Evolutionary conservation across 1,140 invertebrate genomes (phyloP), one percentile per base, ranked within the genome.

Genomic region (Idris sp.): DNA sequence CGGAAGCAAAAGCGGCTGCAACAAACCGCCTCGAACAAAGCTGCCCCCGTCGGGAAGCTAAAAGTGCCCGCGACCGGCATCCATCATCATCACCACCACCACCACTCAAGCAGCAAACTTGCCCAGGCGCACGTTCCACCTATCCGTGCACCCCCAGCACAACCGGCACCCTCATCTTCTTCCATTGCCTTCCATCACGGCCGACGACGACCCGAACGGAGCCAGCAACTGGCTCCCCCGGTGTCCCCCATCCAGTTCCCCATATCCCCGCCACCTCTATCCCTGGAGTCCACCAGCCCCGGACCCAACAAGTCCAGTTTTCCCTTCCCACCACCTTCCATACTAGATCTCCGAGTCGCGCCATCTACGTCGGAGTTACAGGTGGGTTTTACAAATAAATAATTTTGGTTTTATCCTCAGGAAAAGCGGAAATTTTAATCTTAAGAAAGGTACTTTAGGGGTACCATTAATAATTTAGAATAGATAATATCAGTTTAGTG

Each of bases 301-400:
- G 74, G 62, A 49, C 53, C 75, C 8, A 77, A 40, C 36, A 84
- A 84, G 26, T 83, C 80, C 16, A 79, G 67, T 11, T 82, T 86
- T 56, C 84, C 85, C 2, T 86, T 86, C 54, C 85, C 85, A 14
- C 85, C 85, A 7, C 80, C 85, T 56, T 84, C 84, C 62, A 81
- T 85, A 74, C 83, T 86, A 64, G 85, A 86, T 72, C 84, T 86
- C 74, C 80, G 83, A 81, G 80, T 84, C 41, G 82, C 83, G 67
- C 79, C 84, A 78, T 83, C 84, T 78, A 81, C 83, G 49, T 81
- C 83, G 40, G 85, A 86, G 46, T 76, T 85, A 79, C 84, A 86
- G 85, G 85, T 86, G 83, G 83, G 85, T 86, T n/a, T n/a, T n/a
- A n/a, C n/a, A n/a, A n/a, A n/a, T n/a, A n/a, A n/a, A n/a, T n/a